These are phyloP conservation scores for Idaea straminata DNA, from an alignment of 2,888 invertebrate genomes.

Conservation along the genomic window DNA sequence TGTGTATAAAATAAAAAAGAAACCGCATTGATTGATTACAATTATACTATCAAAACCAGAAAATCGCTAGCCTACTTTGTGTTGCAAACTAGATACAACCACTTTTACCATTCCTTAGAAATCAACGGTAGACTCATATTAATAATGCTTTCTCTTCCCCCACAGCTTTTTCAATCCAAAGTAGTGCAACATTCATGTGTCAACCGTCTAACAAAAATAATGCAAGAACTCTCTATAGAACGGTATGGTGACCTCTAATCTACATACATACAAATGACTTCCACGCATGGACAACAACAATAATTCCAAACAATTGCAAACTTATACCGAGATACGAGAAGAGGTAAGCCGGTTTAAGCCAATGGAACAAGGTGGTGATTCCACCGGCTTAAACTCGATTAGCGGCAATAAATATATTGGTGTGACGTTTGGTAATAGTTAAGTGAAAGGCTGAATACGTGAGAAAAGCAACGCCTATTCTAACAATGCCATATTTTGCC, in stretches of 20 bases:
- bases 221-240: conserved; percentile 58
- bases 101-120: conserved; percentile 5
- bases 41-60: neutral
- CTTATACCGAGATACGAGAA: conserved; percentile 16
- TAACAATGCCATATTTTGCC: conserved; percentile 76
- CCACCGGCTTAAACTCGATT: conserved; percentile 11
- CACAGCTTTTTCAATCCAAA: conserved; percentile 36
- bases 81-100: conserved; percentile 4
- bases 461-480: conserved; percentile 74
- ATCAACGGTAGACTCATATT: conserved; percentile 21
- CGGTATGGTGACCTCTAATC: conserved; percentile 75
- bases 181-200: conserved; percentile 57
- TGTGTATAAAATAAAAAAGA: neutral
- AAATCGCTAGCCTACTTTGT: neutral
- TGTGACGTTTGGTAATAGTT: conserved; percentile 68
- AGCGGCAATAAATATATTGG: conserved; percentile 26
- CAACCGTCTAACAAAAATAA: conserved; percentile 53
- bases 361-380: conserved; percentile 43
- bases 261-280: conserved; percentile 75
- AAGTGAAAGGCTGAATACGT: conserved; percentile 76
- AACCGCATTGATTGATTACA: neutral
- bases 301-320: conserved; percentile 59
- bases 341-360: conserved; percentile 22
- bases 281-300: conserved; percentile 73
- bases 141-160: conserved; percentile 32